These are phyloP conservation scores for Sphaerophoria rueppellii DNA, from an alignment of 2,888 invertebrate species.

Conservation along the genomic window DNA sequence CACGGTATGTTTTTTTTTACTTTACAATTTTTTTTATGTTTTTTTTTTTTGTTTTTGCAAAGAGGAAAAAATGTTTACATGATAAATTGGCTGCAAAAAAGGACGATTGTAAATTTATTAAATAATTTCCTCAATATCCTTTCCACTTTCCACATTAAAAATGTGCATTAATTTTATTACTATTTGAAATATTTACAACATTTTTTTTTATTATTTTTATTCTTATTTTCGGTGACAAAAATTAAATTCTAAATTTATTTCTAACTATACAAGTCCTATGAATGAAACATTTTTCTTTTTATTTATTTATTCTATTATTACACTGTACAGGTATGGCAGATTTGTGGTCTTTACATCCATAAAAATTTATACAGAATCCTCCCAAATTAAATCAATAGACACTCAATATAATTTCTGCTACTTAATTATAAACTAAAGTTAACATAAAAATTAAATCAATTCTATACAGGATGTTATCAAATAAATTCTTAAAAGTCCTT, in stretches of 20 bases:
- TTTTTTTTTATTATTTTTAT: constrained; percentile 12
- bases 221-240: constrained; percentile 60
- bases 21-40: constrained; percentile 46
- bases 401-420: constrained; percentile 68
- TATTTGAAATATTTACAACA: constrained; percentile 70
- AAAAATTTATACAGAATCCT: constrained; percentile 23
- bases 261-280: constrained; percentile 77
- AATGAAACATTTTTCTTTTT: constrained; percentile 32
- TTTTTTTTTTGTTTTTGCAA: constrained; percentile 34
- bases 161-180: constrained; percentile 48
- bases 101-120: constrained; percentile 44
- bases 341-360: constrained; percentile 56
- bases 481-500: constrained; percentile 75
- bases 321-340: constrained; percentile 72
- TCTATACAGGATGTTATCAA: constrained; percentile 62
- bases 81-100: constrained; percentile 69
- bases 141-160: constrained; percentile 48
- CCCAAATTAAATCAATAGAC: constrained; percentile 45
- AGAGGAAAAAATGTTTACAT: constrained; percentile 74
- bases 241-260: constrained; percentile 75
- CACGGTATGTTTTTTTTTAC: constrained; percentile 67
- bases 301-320: constrained; percentile 55
- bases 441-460: constrained; percentile 17
- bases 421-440: constrained; percentile 66
- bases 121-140: constrained; percentile 30